A percentile compares a stretch with the other conserved stretches of the same genome.
Conservation (phyloP, 2,113 vertebrate genomes). For the Sturnus vulgaris region DNA sequence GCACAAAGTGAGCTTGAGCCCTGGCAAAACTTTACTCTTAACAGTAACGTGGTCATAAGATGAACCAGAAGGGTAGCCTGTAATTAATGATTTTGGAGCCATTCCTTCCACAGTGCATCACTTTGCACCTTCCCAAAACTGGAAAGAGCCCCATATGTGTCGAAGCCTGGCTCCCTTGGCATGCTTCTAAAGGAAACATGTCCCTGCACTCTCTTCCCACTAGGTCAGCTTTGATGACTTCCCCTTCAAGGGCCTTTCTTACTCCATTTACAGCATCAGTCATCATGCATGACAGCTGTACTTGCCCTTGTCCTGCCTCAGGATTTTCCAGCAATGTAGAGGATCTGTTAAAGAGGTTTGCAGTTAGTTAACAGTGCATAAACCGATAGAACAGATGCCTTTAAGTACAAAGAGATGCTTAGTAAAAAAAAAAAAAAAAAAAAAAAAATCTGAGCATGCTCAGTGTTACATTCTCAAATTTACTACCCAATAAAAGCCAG, state of each 20-base stretch:
- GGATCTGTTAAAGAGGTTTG: slow-evolving; percentile 45
- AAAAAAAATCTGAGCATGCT: background rate
- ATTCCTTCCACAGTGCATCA: slow-evolving; percentile 20
- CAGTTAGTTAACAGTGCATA: slow-evolving; percentile 46
- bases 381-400: slow-evolving; percentile 20
- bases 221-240: slow-evolving; percentile 37
- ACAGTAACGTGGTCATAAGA: slow-evolving; percentile 9
- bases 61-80: slow-evolving; percentile 41
- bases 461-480: background rate
- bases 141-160: slow-evolving; percentile 3
- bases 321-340: slow-evolving; percentile 30
- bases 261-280: slow-evolving; percentile 26
- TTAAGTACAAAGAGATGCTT: background rate
- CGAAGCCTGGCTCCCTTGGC: slow-evolving; percentile 20
- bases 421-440: background rate
- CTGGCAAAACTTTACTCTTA: background rate
- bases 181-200: background rate
- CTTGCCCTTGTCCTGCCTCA: slow-evolving; percentile 19
- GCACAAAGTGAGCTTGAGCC: background rate
- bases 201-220: slow-evolving; percentile 31
- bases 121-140: slow-evolving; percentile 40
- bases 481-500: slow-evolving; percentile 23
- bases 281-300: background rate
- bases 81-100: slow-evolving; percentile 59
- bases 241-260: slow-evolving; percentile 35